A percentile compares a stretch with the other conserved stretches of the same genome.
Evolutionary conservation across 2,797 vertebrate genomes (phyloP).

Genomic region (Valencia hispanica): DNA sequence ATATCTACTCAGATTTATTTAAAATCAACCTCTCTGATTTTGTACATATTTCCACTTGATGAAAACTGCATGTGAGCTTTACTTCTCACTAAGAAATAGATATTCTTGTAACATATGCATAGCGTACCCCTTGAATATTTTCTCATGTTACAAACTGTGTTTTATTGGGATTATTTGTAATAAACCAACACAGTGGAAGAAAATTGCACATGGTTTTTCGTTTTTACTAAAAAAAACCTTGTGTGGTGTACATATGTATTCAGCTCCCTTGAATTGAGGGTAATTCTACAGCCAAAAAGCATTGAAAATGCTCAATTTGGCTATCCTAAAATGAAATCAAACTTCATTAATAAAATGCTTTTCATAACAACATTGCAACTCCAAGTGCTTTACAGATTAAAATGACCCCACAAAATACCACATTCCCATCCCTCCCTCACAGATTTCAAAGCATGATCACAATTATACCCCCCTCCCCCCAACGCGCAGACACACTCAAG

Average conservation of each 20-base stretch:
- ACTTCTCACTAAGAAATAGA: not conserved
- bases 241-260: not conserved
- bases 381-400: no score
- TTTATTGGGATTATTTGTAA: not conserved
- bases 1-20: conserved; percentile 4
- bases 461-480: no score
- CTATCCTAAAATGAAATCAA: no score
- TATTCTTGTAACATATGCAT: not conserved
- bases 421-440: no score
- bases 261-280: not conserved
- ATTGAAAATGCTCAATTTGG: not conserved
- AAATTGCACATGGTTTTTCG: not conserved
- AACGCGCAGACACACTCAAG: no score
- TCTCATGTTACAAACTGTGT: not conserved
- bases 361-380: no score
- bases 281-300: no score
- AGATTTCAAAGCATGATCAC: no score
- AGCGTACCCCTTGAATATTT: not conserved
- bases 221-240: not conserved
- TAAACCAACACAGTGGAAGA: not conserved
- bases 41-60: not conserved
- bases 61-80: not conserved
- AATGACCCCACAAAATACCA: no score
- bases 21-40: not conserved
- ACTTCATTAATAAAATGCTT: no score